Conservation (phyloP, 1,140 invertebrate species). For the Pogonomyrmex barbatus region DNA sequence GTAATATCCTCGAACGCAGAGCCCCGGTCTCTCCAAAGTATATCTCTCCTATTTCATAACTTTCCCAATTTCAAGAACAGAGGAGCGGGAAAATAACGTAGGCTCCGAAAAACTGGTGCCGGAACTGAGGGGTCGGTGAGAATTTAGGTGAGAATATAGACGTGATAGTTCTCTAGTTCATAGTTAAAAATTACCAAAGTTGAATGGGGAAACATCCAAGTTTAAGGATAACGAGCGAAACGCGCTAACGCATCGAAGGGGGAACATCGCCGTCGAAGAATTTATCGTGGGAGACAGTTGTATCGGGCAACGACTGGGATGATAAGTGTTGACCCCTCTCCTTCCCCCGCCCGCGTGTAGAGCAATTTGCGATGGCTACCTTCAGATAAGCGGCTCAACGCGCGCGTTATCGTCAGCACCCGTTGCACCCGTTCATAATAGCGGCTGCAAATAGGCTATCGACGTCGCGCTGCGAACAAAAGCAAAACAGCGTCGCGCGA, state of each 20-base stretch:
- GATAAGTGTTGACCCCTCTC: slow-evolving; percentile 13
- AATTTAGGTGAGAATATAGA: slow-evolving; percentile 17
- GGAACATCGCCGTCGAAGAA: not conserved
- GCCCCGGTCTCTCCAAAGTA: slow-evolving; percentile 24
- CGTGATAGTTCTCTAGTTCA: slow-evolving; percentile 8
- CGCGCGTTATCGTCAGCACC: slow-evolving; percentile 41
- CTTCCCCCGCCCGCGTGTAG: too few species aligned
- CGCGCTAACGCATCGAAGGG: not conserved
- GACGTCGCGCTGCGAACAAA: slow-evolving; percentile 52
- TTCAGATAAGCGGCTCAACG: slow-evolving; percentile 13
- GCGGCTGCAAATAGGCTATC: slow-evolving; percentile 55
- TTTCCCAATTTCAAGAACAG: slow-evolving; percentile 53
- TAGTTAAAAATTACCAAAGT: slow-evolving; percentile 27
- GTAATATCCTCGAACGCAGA: slow-evolving; percentile 41
- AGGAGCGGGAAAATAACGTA: slow-evolving; percentile 42
- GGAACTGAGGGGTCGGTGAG: not conserved
- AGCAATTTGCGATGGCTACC: slow-evolving; percentile 56
- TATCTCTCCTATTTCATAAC: slow-evolving; percentile 64
- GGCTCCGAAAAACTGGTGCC: not conserved
- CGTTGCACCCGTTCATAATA: slow-evolving; percentile 52
- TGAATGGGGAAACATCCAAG: not conserved
- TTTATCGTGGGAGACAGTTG: slow-evolving; percentile 3
- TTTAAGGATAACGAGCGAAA: not conserved
- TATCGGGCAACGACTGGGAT: not conserved
- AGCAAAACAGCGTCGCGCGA: slow-evolving; percentile 50